phyloP scores from a whole-genome alignment of 2,797 vertebrate genomes.

The Malacoraja senta region DNA sequence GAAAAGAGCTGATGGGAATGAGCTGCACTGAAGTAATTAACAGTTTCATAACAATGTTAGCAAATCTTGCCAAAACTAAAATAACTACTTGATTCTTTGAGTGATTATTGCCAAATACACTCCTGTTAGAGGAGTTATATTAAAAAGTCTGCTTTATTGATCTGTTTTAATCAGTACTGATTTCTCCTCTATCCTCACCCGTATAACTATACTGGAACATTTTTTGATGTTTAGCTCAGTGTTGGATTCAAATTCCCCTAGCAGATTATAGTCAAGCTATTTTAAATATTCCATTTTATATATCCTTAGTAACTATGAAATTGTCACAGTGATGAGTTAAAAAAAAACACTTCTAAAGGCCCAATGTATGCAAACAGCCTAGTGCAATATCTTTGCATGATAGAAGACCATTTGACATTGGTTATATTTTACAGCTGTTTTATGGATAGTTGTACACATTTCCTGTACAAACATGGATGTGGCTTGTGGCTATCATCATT shows the following conservation, averaged over 20 bases:
- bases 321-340: not conserved
- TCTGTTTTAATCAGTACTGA: not conserved
- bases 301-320: not conserved
- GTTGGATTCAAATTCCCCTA: not conserved
- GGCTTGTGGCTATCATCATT: not conserved
- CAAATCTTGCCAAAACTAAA: not conserved
- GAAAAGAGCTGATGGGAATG: slow-evolving; percentile 30
- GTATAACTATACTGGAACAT: not conserved
- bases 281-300: not conserved
- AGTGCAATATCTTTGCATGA: not conserved
- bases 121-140: not conserved
- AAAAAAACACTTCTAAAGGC: no score
- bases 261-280: not conserved
- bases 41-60: not conserved
- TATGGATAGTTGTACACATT: not conserved
- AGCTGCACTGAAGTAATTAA: slow-evolving; percentile 15
- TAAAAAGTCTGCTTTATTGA: not conserved
- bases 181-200: not conserved
- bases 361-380: not conserved
- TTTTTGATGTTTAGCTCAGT: not conserved
- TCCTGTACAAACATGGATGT: not conserved
- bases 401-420: not conserved
- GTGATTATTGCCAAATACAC: not conserved
- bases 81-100: not conserved
- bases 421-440: not conserved